These are phyloP conservation scores for Lasius fuliginosus DNA, from an alignment of 2,888 invertebrate species.

Conservation along the genomic window DNA sequence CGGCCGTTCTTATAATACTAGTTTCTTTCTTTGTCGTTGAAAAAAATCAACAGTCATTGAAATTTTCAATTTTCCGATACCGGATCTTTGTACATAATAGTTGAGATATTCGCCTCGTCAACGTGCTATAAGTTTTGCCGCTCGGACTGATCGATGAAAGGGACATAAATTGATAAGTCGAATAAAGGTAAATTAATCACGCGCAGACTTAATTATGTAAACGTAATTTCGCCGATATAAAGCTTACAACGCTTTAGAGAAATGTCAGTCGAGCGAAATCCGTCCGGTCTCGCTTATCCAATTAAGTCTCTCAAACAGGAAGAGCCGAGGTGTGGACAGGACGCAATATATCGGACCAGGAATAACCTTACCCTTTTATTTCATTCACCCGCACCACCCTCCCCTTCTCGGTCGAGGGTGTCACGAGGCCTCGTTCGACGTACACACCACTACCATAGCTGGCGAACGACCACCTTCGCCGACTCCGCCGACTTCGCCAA, in stretches of 20 bases:
- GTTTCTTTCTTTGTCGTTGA: background rate
- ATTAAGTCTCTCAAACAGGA: slow-evolving; percentile 70
- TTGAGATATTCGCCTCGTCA: background rate
- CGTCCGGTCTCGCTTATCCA: slow-evolving; percentile 49
- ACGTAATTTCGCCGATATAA: background rate
- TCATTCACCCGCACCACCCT: slow-evolving; percentile 67
- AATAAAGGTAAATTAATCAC: background rate
- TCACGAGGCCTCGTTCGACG: slow-evolving; percentile 51
- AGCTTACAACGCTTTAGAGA: background rate
- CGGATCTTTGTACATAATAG: background rate
- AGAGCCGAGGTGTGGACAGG: slow-evolving; percentile 64
- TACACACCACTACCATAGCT: background rate
- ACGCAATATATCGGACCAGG: slow-evolving; percentile 73
- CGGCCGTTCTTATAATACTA: slow-evolving; percentile 25
- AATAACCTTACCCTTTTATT: slow-evolving; percentile 79
- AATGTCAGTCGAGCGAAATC: slow-evolving; percentile 12
- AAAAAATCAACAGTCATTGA: background rate
- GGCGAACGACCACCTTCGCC: slow-evolving; percentile 47
- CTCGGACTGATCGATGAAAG: background rate
- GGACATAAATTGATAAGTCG: background rate
- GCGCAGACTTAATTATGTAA: background rate
- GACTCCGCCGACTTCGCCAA: slow-evolving; percentile 61
- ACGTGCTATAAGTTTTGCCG: background rate
- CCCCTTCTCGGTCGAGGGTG: slow-evolving; percentile 11
- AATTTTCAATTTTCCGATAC: background rate